These are phyloP conservation scores for Teinopalpus imperialis DNA, from an alignment of 2,888 invertebrate species.

Conservation along the genomic window DNA sequence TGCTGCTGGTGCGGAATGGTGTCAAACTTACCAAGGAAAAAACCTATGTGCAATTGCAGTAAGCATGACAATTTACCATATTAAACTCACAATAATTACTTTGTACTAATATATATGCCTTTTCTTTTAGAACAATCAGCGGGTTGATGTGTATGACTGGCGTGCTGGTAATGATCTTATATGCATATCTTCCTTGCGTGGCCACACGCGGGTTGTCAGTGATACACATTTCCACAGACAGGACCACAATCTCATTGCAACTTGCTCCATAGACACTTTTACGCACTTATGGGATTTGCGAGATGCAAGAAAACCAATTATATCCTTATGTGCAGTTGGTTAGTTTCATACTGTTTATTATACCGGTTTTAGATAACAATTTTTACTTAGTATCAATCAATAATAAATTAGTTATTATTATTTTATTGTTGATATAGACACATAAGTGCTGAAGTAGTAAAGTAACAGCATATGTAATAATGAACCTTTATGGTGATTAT, in stretches of 20 bases:
- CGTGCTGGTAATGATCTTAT: constrained; percentile 86
- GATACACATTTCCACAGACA: constrained; percentile 95
- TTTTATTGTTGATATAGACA: too few relatives aligned
- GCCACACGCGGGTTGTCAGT: constrained; percentile 92
- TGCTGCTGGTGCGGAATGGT: constrained; percentile 96
- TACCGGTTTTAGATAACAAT: too few relatives aligned
- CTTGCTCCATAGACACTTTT: constrained; percentile 96
- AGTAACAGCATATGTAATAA: too few relatives aligned
- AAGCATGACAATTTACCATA: constrained; percentile 28
- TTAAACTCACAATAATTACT: too few relatives aligned
- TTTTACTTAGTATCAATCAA: too few relatives aligned
- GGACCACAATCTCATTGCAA: constrained; percentile 83
- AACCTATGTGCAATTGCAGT: constrained; percentile 95
- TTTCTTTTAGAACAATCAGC: constrained; percentile 88
- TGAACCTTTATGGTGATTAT: too few relatives aligned
- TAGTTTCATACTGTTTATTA: constrained; percentile 42
- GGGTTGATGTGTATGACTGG: constrained; percentile 93
- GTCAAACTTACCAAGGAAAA: constrained; percentile 88
- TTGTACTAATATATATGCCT: neutral
- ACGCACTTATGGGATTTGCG: constrained; percentile 97
- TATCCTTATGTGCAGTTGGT: constrained; percentile 95
- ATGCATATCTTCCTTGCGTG: constrained; percentile 87
- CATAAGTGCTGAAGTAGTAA: too few relatives aligned
- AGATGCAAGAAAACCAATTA: constrained; percentile 90
- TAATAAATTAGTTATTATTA: too few relatives aligned